Evolutionary conservation across 2,888 invertebrate species (phyloP), one percentile per base, ranked within the genome.

Genomic region (Itoplectis maculator): DNA sequence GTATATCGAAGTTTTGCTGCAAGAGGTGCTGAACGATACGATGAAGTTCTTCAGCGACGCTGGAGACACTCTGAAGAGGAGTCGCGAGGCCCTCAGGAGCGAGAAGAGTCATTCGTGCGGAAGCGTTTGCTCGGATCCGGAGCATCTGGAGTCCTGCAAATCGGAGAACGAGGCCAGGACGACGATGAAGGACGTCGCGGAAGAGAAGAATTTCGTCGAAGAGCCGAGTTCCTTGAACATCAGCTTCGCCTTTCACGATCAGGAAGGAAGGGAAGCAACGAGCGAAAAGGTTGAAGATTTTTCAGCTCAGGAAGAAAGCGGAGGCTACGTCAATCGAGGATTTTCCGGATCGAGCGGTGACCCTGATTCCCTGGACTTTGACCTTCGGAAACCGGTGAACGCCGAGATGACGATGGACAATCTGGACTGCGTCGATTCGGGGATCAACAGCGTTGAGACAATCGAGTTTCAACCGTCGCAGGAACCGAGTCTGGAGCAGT

Each of bases 361-460:
- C 85, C 91, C 92, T 0, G 91, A 92, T 35, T 87, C 89, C 3
- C 63, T 92, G n/a, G 89, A 91, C 15, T 92, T 91, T 63, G 87
- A 88, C 49, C 83, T 89, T 6, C 78, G 63, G 8, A 80, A 79
- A 42, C 73, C 88, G 0, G 70, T 85, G n/a, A 76, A 61, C 54
- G 80, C 81, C 51, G 85, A 85, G 29, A 84, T 83, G 0, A 72
- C 83, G 3, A 42, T 89, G 8, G 91, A 92, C 47, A 88, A 89
- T 47, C 70, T 88, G 20, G 92, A 92, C 73, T 91, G 89, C 76
- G 87, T 89, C 2, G 92, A 92, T 82, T 93, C 92, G 9, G 92
- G 92, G 2, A 92, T 93, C 79, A 92, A 93, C 49, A 92, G 92
- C 80, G 92, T 93, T 2, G 92, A 92, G 79, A 92, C 92, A n/a